A percentile compares a stretch with the other conserved stretches of the same genome.
phyloP scores from a whole-genome alignment of 2,797 vertebrate genomes.

The Brotula barbata region DNA sequence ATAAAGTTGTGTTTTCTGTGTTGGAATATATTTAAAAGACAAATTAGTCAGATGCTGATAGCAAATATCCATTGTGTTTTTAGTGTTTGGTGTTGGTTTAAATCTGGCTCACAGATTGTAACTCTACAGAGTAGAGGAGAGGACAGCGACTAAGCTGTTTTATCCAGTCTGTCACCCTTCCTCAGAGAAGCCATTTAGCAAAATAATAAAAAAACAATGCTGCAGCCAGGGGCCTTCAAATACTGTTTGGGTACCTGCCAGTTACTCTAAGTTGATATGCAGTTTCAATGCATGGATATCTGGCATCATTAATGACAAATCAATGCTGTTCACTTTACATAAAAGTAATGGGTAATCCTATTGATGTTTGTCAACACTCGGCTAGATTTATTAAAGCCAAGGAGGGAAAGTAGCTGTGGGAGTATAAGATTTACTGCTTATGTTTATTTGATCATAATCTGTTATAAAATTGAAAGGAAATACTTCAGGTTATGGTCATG shows the following conservation, averaged over 20 bases:
- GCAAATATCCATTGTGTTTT: too few species aligned
- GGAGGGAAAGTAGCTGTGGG: too few species aligned
- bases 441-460: too few species aligned
- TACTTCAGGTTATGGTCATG: too few species aligned
- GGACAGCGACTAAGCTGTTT: constrained; percentile 27
- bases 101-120: not conserved
- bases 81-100: too few species aligned
- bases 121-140: not conserved
- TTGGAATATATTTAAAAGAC: too few species aligned
- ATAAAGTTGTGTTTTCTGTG: too few species aligned
- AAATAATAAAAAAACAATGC: constrained; percentile 1
- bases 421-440: too few species aligned
- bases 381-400: not conserved
- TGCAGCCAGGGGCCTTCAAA: constrained; percentile 17
- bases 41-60: too few species aligned
- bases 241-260: constrained; percentile 17
- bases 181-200: constrained; percentile 11
- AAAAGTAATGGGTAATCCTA: constrained; percentile 18
- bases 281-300: constrained; percentile 8
- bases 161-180: constrained; percentile 5
- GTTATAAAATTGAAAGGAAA: too few species aligned
- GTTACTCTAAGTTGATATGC: constrained; percentile 1
- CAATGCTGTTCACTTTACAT: constrained; percentile 10
- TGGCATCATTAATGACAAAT: constrained; percentile 32
- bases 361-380: constrained; percentile 2